Base-by-base conservation (phyloP, 2,797 vertebrate genomes). In the Sebastes kiyomatsui region DNA sequence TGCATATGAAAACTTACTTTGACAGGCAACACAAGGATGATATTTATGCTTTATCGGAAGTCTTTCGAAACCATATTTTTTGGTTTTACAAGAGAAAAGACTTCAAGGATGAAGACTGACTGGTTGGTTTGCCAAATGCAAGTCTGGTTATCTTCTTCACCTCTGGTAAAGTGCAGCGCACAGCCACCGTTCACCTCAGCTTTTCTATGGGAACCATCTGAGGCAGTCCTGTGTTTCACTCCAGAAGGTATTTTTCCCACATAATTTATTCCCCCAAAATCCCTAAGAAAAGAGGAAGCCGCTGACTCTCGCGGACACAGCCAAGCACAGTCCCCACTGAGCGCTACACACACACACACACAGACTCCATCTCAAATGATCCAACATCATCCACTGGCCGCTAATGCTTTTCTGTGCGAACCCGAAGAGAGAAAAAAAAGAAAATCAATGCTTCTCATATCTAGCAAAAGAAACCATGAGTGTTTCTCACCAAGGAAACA, bases 371-470 rank as follows among this genome's bases (percentile, higher is more conserved):
- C 58, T 67, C 38, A 58, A 25, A 79, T 71, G 79, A 69, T 82
- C 68, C 62, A 28, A 32, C 80, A 76, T 77, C 71, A 67, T 80
- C 81, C 69, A 22, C 23, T 33, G 62, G 38, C 67, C 22, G 5
- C 77, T 83, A 72, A 85, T 81, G 80, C 62, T 79, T 84, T 82
- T 80, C 65, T 75, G 80, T 85, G 77, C 83, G 85, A 89, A 83
- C 72, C 59, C 59, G 52, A 71, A 77, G 32, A 77, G 61, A 72
- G 61, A 28, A 60, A 66, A 25, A 64, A 69, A 70, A 67, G 18
- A 28, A 72, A 87, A 85, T 92, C 89, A 16, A 87, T 88, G 80
- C 60, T 60, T 77, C 62, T 66, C 58, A 20, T 79, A 32, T 88
- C 71, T 33, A 66, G 49, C 1, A 14, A 60, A 69, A 80, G 54